Conservation (phyloP, 2,113 vertebrate genomes). For the Zosterops hypoxanthus region DNA sequence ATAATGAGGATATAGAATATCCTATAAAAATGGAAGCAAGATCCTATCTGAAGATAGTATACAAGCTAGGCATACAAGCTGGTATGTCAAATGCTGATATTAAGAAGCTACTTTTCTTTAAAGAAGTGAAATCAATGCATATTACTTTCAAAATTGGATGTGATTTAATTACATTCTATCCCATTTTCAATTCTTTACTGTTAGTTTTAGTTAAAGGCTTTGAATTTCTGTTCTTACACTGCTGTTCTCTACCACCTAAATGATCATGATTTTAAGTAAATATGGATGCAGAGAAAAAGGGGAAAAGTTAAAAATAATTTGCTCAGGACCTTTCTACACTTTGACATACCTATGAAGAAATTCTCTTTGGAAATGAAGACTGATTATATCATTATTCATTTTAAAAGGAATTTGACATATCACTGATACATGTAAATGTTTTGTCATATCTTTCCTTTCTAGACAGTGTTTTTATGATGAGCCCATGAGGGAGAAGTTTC, state of each 20-base stretch:
- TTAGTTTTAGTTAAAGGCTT: constrained; percentile 1
- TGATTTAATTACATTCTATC: constrained; percentile 35
- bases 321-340: neutral
- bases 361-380: neutral
- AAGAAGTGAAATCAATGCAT: neutral
- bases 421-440: neutral
- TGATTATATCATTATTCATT: neutral
- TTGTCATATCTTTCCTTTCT: neutral
- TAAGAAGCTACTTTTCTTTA: constrained; percentile 14
- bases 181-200: constrained; percentile 31
- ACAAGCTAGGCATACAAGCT: neutral
- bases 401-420: neutral
- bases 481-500: neutral
- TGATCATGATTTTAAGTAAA: neutral
- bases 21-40: neutral
- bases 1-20: neutral
- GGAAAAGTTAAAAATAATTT: neutral
- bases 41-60: neutral
- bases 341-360: neutral
- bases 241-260: neutral
- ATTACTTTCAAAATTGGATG: neutral
- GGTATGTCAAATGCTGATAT: neutral
- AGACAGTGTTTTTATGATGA: neutral
- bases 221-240: neutral
- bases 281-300: neutral